Conservation (phyloP, 2,797 vertebrate genomes). For the Sebastes elongatus region DNA sequence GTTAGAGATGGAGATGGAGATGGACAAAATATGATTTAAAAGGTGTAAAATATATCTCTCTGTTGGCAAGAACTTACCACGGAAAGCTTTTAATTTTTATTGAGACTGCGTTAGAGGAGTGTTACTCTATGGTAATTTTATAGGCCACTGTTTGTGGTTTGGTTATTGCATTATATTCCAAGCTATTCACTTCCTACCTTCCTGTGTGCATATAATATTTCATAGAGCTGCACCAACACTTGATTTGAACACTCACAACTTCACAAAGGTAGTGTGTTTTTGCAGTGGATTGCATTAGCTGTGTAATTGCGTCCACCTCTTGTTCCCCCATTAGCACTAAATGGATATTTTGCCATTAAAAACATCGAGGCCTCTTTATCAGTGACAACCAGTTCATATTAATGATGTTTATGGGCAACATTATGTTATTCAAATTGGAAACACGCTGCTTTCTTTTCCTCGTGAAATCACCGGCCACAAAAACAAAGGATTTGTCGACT, state of each 20-base stretch:
- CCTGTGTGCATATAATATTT: neutral
- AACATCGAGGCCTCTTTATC: neutral
- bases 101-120: neutral
- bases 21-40: neutral
- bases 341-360: conserved; percentile 5
- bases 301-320: neutral
- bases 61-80: neutral
- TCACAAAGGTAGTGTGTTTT: neutral
- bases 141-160: neutral
- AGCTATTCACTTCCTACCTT: neutral
- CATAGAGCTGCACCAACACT: neutral
- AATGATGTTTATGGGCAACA: conserved; percentile 5
- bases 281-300: neutral
- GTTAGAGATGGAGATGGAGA: no score
- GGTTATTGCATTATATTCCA: neutral
- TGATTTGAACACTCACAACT: neutral
- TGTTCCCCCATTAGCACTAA: neutral
- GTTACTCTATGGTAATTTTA: neutral
- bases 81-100: neutral
- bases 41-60: neutral
- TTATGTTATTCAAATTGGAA: neutral
- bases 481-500: conserved; percentile 13
- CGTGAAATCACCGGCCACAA: conserved; percentile 18
- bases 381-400: neutral
- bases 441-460: conserved; percentile 8